Conservation (phyloP, 2,797 vertebrate genomes). For the Miichthys miiuy region DNA sequence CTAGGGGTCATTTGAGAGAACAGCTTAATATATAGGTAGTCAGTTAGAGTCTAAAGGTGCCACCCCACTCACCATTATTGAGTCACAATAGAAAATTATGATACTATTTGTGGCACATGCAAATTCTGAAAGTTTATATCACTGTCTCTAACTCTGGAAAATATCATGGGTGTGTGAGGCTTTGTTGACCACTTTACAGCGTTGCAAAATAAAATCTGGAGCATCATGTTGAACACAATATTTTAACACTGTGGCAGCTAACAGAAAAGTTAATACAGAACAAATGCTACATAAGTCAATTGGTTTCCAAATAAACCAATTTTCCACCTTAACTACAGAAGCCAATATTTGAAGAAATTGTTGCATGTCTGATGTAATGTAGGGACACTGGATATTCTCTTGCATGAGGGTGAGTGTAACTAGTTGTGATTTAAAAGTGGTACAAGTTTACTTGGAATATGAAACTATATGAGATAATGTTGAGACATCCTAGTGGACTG, state of each 20-base stretch:
- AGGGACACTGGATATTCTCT: neutral
- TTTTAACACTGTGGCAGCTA: conserved; percentile 8
- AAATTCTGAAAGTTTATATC: neutral
- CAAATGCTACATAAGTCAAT: conserved; percentile 1
- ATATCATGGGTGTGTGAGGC: neutral
- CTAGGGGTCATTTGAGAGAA: neutral
- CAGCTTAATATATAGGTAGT: neutral
- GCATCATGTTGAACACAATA: too few relatives aligned
- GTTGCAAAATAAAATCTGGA: neutral
- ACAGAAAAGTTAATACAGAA: conserved; percentile 2
- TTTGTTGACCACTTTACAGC: neutral
- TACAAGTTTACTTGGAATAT: conserved; percentile 18
- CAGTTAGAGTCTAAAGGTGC: neutral
- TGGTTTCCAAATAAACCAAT: neutral
- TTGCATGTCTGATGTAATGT: conserved; percentile 22
- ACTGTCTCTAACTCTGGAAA: neutral
- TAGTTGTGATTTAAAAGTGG: conserved; percentile 15
- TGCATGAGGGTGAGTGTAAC: conserved; percentile 7
- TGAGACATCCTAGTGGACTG: conserved; percentile 16
- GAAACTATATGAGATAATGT: conserved; percentile 29
- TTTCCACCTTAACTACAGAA: neutral
- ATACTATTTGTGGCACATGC: neutral
- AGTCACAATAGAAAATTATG: neutral
- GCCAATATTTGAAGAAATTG: neutral
- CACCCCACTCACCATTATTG: neutral